phyloP scores from a whole-genome alignment of 2,797 vertebrate genomes.

The Sciurus carolinensis region DNA sequence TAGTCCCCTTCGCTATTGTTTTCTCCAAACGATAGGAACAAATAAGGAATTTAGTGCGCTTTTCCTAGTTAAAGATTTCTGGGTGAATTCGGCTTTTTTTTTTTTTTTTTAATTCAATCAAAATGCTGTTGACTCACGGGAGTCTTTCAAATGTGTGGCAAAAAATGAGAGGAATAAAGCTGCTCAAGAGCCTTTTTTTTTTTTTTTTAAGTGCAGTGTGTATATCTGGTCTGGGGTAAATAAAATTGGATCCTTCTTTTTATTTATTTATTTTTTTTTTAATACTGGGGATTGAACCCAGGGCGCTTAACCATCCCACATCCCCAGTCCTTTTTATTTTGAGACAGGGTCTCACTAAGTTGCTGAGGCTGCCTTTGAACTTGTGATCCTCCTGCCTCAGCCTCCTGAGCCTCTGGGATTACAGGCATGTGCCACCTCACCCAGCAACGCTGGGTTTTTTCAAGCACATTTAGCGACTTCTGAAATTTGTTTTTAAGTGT shows the following conservation, averaged over 20 bases:
- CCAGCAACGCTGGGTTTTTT: background rate
- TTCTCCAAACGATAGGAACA: background rate
- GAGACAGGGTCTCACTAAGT: no score
- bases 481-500: constrained; percentile 50
- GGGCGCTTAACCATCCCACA: no score
- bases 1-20: background rate
- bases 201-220: background rate
- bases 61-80: constrained; percentile 19
- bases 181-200: background rate
- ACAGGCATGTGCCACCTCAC: no score
- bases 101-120: background rate
- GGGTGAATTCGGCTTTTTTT: constrained; percentile 27
- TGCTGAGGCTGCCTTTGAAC: no score
- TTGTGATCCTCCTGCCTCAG: no score
- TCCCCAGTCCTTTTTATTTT: no score
- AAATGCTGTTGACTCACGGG: background rate
- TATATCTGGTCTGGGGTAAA: background rate
- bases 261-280: no score
- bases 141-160: background rate
- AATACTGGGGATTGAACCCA: no score
- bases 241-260: background rate
- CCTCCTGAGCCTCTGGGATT: no score
- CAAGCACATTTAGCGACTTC: constrained; percentile 42
- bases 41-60: background rate
- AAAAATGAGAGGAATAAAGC: background rate